Evolutionary conservation across 1,140 invertebrate genomes (phyloP), one percentile per base, ranked within the genome.

Genomic region (Hermetia illucens): DNA sequence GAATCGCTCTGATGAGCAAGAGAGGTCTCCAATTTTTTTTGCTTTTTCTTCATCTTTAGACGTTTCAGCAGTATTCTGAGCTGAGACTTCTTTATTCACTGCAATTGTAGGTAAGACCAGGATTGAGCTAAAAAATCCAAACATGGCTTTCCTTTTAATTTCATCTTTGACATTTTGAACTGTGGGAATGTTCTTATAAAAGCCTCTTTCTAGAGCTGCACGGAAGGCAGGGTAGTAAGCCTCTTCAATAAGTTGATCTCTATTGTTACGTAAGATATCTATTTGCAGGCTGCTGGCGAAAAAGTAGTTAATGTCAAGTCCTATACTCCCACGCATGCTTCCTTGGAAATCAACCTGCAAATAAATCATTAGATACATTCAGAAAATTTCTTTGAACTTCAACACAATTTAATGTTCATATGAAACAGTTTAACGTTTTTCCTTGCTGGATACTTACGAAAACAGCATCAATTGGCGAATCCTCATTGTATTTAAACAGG

Each of bases 401-500:
- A 18, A 6, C 13, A 5, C 34, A 13, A 5, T 17, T 18, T 35
- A 8, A 17, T 10, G 40, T 16, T 20, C 16, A 33, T 12, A 27
- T n/a, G n/a, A 27, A 21, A 24, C 12, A 10, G 24, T 38, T 38
- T 5, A 10, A 16, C 20, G 20, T 8, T 1, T 2, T 3, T 10
- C 3, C 19, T 3, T 27, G 12, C 9, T 13, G n/a, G n/a, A n/a
- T 4, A 47, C 54, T 55, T 18, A 58, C 55, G 18, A 58, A 58
- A 18, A 58, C 47, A 20, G 48, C 55, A 45, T 58, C 55, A 15
- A 49, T 51, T 19, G 55, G 55, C 21, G 42, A 36, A 40, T 45
- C 27, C 4, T 49, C 54, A 20, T 63, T 40, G 40, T 68, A 67
- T 50, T 63, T 61, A 44, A 68, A 71, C 58, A 71, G 60, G 42